These are phyloP conservation scores for Drosophila mauritiana DNA, from an alignment of 1,140 invertebrate species.

Conservation along the genomic window DNA sequence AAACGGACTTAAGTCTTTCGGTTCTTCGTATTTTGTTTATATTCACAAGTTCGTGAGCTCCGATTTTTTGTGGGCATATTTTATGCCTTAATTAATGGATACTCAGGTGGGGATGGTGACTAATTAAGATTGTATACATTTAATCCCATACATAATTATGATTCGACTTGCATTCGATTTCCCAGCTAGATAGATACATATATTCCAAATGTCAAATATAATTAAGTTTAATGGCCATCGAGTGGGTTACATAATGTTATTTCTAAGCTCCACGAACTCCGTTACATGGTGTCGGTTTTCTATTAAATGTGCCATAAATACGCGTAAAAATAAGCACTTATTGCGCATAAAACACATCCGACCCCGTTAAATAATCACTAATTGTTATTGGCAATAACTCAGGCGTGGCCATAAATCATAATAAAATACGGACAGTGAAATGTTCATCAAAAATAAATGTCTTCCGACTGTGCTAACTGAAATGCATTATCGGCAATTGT, in stretches of 20 bases:
- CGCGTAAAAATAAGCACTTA: not conserved
- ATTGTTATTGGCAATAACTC: conserved; percentile 3
- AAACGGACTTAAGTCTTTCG: conserved; percentile 4
- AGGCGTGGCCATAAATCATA: not conserved
- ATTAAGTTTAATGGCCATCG: conserved; percentile 4
- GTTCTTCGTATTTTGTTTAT: conserved; percentile 11
- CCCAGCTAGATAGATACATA: not conserved
- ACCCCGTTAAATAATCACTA: conserved; percentile 14
- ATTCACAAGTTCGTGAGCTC: conserved; percentile 2
- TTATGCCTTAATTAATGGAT: conserved; percentile 30
- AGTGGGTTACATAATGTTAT: conserved; percentile 21
- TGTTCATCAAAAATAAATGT: conserved; percentile 2
- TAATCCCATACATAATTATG: conserved; percentile 12
- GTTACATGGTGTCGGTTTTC: no score
- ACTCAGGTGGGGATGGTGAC: not conserved
- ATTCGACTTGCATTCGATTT: conserved; percentile 5
- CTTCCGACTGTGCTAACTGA: not conserved
- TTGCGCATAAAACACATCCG: not conserved
- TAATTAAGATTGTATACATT: conserved; percentile 23
- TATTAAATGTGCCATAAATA: not conserved
- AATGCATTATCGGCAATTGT: not conserved
- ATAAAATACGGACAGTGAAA: not conserved
- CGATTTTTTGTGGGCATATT: conserved; percentile 5
- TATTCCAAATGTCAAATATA: conserved; percentile 3
- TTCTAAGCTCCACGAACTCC: not conserved